Evolutionary conservation across 2,888 invertebrate species (phyloP).

Genomic region (Hyalella azteca): DNA sequence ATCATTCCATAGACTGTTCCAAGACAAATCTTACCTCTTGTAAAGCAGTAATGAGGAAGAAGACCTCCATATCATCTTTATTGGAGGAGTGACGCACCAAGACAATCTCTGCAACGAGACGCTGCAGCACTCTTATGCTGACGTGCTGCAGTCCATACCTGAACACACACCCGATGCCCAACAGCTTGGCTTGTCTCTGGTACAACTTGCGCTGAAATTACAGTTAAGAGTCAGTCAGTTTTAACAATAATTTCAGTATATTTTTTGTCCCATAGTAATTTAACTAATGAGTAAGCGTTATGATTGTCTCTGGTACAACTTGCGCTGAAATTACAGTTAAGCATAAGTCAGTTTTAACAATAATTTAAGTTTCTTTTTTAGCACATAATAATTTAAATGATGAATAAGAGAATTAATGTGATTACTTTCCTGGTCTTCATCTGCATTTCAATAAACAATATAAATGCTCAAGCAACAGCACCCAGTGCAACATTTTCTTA

Average conservation of each 20-base stretch:
- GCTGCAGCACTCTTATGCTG: background rate
- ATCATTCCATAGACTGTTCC: too few species aligned
- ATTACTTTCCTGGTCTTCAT: too few species aligned
- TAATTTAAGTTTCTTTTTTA: too few species aligned
- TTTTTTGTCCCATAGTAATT: too few species aligned
- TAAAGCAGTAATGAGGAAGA: conserved; percentile 18
- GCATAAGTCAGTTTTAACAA: background rate
- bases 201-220: conserved; percentile 16
- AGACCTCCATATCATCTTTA: conserved; percentile 32
- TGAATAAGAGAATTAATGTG: background rate
- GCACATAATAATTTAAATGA: too few species aligned
- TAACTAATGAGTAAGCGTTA: background rate
- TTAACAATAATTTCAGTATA: too few species aligned
- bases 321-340: background rate
- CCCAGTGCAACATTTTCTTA: too few species aligned
- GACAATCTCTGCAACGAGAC: conserved; percentile 24
- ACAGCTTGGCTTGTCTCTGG: conserved; percentile 20
- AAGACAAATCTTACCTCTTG: background rate
- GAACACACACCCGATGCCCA: background rate
- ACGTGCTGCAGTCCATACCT: background rate
- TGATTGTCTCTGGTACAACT: conserved; percentile 6
- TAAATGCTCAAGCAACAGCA: too few species aligned
- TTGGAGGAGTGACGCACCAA: background rate
- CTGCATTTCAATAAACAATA: too few species aligned
- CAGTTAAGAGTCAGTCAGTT: background rate